phyloP scores from a whole-genome alignment of 2,113 vertebrate species.

The Beaufortia kweichowensis region DNA sequence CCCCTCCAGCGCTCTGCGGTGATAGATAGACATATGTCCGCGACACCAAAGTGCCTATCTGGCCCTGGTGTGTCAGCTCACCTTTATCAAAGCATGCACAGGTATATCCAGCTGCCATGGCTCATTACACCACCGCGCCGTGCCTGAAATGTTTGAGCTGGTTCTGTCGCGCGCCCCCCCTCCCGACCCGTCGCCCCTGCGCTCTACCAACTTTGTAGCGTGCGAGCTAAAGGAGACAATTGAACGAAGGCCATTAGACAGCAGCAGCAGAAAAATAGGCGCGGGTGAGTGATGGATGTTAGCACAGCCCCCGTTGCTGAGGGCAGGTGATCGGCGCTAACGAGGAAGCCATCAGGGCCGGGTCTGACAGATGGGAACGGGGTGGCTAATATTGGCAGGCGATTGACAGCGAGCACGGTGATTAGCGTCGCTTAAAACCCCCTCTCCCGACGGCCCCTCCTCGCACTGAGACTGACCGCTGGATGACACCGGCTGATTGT shows the following conservation, averaged over 20 bases:
- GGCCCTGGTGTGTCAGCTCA: slow-evolving; percentile 87
- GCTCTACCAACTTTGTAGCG: slow-evolving; percentile 44
- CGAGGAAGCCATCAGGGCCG: slow-evolving; percentile 76
- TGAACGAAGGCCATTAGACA: slow-evolving; percentile 69
- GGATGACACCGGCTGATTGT: slow-evolving; percentile 55
- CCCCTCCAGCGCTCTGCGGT: slow-evolving; percentile 65
- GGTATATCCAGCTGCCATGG: slow-evolving; percentile 89
- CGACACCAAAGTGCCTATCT: slow-evolving; percentile 88
- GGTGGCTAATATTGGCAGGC: slow-evolving; percentile 70
- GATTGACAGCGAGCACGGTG: slow-evolving; percentile 76
- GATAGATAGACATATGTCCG: slow-evolving; percentile 84
- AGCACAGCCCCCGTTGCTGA: slow-evolving; percentile 78
- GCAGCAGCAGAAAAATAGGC: slow-evolving; percentile 64
- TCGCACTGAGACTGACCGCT: slow-evolving; percentile 55
- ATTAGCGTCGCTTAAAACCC: slow-evolving; percentile 60
- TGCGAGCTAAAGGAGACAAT: slow-evolving; percentile 64
- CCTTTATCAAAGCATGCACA: slow-evolving; percentile 92
- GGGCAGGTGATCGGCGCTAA: slow-evolving; percentile 84
- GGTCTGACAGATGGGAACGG: slow-evolving; percentile 84
- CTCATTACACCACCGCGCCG: slow-evolving; percentile 88
- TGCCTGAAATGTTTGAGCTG: slow-evolving; percentile 88
- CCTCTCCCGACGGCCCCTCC: slow-evolving; percentile 44
- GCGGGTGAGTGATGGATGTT: slow-evolving; percentile 80
- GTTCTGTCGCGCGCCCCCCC: slow-evolving; percentile 49
- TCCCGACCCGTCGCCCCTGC: slow-evolving; percentile 23